Conservation (phyloP, 2,888 invertebrate species). For the Heliconius ethilla region DNA sequence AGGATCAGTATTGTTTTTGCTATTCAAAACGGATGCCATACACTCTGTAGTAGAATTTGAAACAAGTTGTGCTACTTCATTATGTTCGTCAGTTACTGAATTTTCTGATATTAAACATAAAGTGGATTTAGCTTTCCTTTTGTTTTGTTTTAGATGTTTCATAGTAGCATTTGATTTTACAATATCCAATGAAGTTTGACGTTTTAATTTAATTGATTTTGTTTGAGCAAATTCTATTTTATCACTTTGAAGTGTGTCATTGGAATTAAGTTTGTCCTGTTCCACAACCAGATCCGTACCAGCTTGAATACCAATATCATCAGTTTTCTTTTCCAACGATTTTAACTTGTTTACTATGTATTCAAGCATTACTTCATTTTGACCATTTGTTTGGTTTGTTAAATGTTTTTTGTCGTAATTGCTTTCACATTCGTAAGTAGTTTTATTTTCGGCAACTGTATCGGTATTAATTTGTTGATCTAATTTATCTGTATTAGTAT, state of each 20-base stretch:
- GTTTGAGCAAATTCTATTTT: neutral
- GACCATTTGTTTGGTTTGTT: neutral
- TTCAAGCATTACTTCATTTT: neutral
- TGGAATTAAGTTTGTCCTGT: neutral
- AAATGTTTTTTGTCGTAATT: neutral
- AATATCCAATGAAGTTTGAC: constrained; percentile 17
- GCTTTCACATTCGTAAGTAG: neutral
- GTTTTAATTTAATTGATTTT: neutral
- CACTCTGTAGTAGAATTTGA: neutral
- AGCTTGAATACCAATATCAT: constrained; percentile 29
- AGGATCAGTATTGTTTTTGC: neutral
- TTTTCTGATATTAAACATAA: constrained; percentile 5
- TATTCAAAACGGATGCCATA: neutral
- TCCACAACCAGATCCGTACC: neutral
- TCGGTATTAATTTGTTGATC: neutral
- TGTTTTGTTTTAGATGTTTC: neutral
- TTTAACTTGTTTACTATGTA: neutral
- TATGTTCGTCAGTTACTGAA: neutral
- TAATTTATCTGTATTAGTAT: constrained; percentile 18
- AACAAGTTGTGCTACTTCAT: neutral
- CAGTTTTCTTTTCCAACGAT: constrained; percentile 19
- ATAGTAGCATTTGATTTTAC: neutral
- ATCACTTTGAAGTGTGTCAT: neutral
- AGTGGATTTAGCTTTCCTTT: constrained; percentile 2
- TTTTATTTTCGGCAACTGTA: neutral